These are phyloP conservation scores for Ondatra zibethicus DNA, from an alignment of 2,113 vertebrate genomes.

Conservation along the genomic window DNA sequence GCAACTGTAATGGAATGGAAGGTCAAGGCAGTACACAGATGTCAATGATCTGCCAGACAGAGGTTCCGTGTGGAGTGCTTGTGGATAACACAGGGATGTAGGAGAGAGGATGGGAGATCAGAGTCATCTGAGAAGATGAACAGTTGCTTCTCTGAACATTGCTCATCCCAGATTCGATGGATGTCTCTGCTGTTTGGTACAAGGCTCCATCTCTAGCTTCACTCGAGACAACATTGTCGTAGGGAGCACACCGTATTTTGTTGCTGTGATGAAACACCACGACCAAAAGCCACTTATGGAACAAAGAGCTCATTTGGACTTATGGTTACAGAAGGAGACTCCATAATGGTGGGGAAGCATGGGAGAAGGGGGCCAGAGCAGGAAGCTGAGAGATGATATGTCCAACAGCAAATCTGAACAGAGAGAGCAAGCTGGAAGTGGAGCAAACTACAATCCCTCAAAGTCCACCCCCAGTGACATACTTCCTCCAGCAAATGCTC, in stretches of 20 bases:
- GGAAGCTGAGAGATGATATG: not conserved
- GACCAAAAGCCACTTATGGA: not conserved
- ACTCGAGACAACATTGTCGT: not conserved
- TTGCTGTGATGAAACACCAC: not conserved
- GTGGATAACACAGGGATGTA: not conserved
- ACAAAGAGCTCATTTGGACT: not conserved
- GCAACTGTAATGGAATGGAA: not conserved
- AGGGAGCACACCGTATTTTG: not conserved
- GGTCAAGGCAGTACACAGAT: not conserved
- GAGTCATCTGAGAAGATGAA: not conserved
- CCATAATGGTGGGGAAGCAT: not conserved
- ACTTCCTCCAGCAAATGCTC: not conserved
- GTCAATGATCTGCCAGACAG: constrained; percentile 4
- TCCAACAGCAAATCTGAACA: not conserved
- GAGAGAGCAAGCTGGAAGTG: not conserved
- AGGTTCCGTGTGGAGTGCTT: not conserved
- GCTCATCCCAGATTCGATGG: not conserved
- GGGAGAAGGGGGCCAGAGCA: not conserved
- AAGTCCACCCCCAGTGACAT: not conserved
- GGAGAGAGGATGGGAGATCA: not conserved
- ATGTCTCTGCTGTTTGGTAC: not conserved
- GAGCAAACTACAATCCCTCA: not conserved
- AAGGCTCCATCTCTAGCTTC: not conserved
- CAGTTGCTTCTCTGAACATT: not conserved
- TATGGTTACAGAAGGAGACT: not conserved